Evolutionary conservation across 2,113 vertebrate genomes (phyloP).

Genomic region (Procavia capensis): DNA sequence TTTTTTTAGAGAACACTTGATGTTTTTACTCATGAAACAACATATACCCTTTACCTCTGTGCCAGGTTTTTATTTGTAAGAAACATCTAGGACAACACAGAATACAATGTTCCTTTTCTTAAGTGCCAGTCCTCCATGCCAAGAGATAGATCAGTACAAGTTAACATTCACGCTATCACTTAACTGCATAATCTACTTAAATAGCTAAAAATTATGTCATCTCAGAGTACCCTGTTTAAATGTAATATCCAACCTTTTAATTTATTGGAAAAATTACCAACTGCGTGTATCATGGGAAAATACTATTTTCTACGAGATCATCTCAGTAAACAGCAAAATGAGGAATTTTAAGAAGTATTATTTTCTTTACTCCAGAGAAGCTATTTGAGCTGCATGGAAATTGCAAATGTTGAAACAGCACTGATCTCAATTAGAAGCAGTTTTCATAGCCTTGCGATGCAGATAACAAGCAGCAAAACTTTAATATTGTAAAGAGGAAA

Average conservation of each 20-base stretch:
- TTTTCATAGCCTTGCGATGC: neutral
- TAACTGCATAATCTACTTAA: neutral
- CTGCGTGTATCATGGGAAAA: neutral
- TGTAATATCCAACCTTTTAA: neutral
- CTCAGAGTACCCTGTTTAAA: neutral
- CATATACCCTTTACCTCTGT: neutral
- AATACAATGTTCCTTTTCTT: neutral
- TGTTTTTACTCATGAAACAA: slow-evolving; percentile 38
- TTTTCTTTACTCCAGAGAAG: slow-evolving; percentile 12
- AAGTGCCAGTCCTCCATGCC: neutral
- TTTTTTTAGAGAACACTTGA: slow-evolving; percentile 15
- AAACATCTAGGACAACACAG: slow-evolving; percentile 15
- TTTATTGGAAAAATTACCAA: neutral
- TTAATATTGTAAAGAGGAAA: slow-evolving; percentile 22
- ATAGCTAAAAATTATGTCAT: neutral
- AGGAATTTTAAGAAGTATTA: neutral
- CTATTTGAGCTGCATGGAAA: neutral
- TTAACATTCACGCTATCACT: neutral
- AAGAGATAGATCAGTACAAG: neutral
- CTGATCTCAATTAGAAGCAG: neutral
- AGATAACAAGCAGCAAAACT: neutral
- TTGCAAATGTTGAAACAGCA: neutral
- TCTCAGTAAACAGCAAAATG: neutral
- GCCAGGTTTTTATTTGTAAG: slow-evolving; percentile 36
- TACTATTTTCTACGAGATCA: neutral